Evolutionary conservation across 2,888 invertebrate species (phyloP).

Genomic region (Eudasyphora cyanicolor): DNA sequence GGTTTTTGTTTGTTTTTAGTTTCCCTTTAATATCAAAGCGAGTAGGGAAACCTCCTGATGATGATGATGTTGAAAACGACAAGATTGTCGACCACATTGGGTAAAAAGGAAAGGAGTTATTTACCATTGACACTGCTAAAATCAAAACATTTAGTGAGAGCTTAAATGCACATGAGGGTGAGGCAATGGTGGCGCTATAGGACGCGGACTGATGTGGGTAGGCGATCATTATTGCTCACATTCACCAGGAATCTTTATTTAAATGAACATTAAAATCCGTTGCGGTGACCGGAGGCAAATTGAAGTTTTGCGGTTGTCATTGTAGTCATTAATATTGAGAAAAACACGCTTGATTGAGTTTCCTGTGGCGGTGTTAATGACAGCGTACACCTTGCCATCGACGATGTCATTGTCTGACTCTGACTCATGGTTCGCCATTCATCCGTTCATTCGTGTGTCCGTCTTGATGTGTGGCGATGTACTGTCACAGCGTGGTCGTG

Average conservation of each 20-base stretch:
- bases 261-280: slow-evolving; percentile 58
- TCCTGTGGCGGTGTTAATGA: slow-evolving; percentile 66
- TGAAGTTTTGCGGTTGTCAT: slow-evolving; percentile 65
- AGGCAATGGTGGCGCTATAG: too few relatives aligned
- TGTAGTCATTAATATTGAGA: slow-evolving; percentile 63
- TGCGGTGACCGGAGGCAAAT: slow-evolving; percentile 64
- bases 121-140: not conserved
- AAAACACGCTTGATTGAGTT: slow-evolving; percentile 67
- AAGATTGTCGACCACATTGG: not conserved
- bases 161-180: too few relatives aligned
- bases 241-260: slow-evolving; percentile 50
- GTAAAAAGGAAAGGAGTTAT: not conserved
- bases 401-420: slow-evolving; percentile 8
- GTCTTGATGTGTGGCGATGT: not conserved
- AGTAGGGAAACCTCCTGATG: not conserved
- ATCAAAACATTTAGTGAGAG: too few relatives aligned
- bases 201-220: too few relatives aligned
- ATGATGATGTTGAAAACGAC: slow-evolving; percentile 25
- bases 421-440: not conserved
- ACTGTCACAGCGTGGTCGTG: not conserved
- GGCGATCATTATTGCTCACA: too few relatives aligned
- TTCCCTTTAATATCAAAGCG: not conserved
- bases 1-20: not conserved
- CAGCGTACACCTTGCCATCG: slow-evolving; percentile 44
- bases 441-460: not conserved